Conservation (phyloP, 2,888 invertebrate genomes). For the Steinernema carpocapsae region DNA sequence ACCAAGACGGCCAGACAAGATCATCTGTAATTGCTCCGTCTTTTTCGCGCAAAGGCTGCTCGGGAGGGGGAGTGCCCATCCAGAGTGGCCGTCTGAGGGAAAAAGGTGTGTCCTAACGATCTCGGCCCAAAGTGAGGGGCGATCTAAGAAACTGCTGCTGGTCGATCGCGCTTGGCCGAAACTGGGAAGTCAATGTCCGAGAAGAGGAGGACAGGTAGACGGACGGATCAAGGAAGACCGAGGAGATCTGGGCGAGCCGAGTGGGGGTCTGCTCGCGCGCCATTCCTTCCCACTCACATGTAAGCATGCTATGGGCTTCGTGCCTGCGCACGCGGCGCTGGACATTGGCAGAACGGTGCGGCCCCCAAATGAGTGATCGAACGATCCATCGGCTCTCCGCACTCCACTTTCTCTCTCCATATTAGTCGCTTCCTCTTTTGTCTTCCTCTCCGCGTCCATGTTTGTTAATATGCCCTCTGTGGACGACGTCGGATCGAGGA, state of each 20-base stretch:
- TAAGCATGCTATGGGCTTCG: constrained; percentile 21
- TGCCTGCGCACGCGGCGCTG: constrained; percentile 3
- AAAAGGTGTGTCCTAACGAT: too few relatives aligned
- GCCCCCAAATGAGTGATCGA: constrained; percentile 14
- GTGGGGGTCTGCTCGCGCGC: neutral
- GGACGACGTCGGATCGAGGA: constrained; percentile 18
- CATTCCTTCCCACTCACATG: neutral
- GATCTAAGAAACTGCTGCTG: too few relatives aligned
- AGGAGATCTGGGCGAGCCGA: neutral
- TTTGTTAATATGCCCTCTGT: constrained; percentile 34
- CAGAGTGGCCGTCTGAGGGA: neutral
- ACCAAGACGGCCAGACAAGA: neutral
- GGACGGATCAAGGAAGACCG: neutral
- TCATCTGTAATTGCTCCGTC: constrained; percentile 19
- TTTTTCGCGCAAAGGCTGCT: constrained; percentile 4
- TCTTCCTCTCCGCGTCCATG: constrained; percentile 21
- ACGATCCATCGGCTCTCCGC: constrained; percentile 16
- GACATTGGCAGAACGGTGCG: constrained; percentile 30
- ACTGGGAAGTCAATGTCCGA: neutral
- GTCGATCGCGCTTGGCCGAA: too few relatives aligned
- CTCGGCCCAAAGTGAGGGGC: too few relatives aligned
- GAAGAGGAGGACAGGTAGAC: constrained; percentile 1
- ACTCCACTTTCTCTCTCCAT: constrained; percentile 6
- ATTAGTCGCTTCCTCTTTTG: constrained; percentile 16
- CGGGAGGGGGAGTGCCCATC: neutral